These are phyloP conservation scores for Trichonephila clavata DNA, from an alignment of 1,140 invertebrate species.

Conservation along the genomic window DNA sequence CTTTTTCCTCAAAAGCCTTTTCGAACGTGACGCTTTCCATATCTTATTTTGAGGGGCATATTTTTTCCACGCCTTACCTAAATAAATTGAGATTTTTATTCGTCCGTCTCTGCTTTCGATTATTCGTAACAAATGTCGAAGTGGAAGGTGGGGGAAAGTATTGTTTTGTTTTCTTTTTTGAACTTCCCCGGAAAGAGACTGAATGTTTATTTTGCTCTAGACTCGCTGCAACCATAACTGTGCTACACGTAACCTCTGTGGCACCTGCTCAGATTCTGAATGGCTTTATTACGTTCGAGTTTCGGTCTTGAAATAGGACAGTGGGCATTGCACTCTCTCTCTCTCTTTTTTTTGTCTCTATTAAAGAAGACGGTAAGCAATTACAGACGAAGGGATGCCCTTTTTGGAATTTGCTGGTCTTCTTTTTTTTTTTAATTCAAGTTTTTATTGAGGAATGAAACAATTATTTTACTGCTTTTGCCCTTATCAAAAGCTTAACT, in stretches of 20 bases:
- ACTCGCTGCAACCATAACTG: neutral
- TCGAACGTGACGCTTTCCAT: conserved; percentile 7
- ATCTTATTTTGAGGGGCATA: neutral
- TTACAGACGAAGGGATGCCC: neutral
- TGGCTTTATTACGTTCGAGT: conserved; percentile 35
- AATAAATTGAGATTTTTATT: conserved; percentile 58
- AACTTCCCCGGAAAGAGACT: conserved; percentile 13
- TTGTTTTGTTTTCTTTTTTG: conserved; percentile 36
- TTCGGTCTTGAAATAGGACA: conserved; percentile 14
- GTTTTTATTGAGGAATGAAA: neutral
- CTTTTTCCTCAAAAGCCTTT: conserved; percentile 13
- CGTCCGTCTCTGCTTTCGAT: conserved; percentile 37
- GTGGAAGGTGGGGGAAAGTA: neutral
- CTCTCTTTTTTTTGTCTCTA: neutral
- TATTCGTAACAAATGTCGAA: conserved; percentile 39
- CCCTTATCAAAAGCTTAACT: too few relatives aligned
- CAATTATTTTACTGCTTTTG: neutral
- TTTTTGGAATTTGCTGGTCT: neutral
- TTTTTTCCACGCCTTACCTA: neutral
- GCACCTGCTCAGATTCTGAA: conserved; percentile 55
- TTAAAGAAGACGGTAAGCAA: neutral
- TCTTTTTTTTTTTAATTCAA: neutral
- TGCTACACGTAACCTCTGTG: neutral
- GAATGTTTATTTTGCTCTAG: conserved; percentile 57
- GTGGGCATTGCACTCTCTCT: neutral